These are phyloP conservation scores for Ypsolopha scabrella DNA, from an alignment of 2,888 invertebrate genomes.

Conservation along the genomic window DNA sequence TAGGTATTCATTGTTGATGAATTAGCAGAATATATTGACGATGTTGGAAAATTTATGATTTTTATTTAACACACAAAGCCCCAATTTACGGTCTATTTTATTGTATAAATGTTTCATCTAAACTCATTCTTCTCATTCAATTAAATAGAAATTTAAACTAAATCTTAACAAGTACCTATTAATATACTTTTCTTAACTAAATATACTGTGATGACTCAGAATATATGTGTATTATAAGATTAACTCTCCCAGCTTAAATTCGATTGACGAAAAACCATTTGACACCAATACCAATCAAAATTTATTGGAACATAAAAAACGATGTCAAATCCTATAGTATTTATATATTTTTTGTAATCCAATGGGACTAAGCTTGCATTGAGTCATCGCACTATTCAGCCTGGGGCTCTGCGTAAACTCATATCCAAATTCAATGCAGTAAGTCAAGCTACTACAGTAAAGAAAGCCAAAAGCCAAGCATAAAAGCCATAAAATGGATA, in stretches of 20 bases:
- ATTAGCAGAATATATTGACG: constrained; percentile 63
- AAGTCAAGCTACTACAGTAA: neutral
- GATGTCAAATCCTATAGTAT: no score
- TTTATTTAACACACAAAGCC: constrained; percentile 48
- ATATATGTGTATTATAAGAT: constrained; percentile 7
- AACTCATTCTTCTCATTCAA: constrained; percentile 37
- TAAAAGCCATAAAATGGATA: neutral
- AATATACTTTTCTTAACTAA: constrained; percentile 30
- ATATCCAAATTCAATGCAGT: neutral
- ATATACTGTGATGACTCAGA: constrained; percentile 68
- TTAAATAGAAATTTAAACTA: constrained; percentile 23
- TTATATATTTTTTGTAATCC: constrained; percentile 19
- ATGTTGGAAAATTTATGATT: constrained; percentile 57
- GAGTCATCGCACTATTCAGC: constrained; percentile 69
- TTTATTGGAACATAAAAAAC: no score
- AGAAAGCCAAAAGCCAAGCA: neutral
- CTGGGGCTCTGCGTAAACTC: constrained; percentile 31
- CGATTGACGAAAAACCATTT: no score
- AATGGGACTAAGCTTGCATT: constrained; percentile 67
- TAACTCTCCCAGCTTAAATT: no score
- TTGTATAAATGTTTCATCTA: constrained; percentile 36
- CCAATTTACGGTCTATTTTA: constrained; percentile 23
- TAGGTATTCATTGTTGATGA: constrained; percentile 40
- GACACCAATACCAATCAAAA: no score
- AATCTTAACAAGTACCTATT: neutral